phyloP scores from a whole-genome alignment of 1,140 invertebrate species.

The Polypedilum pembai region DNA sequence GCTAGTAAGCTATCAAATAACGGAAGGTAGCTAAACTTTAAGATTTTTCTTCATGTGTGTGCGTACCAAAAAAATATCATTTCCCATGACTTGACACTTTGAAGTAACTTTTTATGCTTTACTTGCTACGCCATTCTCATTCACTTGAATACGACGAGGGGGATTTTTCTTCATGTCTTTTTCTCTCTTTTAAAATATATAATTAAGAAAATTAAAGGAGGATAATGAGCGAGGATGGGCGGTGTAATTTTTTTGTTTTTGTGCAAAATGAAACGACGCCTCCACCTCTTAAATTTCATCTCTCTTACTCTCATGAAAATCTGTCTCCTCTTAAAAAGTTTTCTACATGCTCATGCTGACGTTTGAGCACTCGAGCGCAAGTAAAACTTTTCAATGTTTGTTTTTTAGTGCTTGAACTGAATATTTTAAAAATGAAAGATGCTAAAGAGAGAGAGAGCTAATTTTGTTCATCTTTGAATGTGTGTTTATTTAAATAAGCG shows the following conservation, averaged over 20 bases:
- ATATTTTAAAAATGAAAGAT: slow-evolving; percentile 2
- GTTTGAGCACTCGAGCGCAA: slow-evolving; percentile 10
- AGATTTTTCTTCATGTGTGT: not conserved
- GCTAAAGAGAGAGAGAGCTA: too few species aligned
- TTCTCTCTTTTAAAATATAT: slow-evolving; percentile 20
- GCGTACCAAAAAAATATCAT: not conserved
- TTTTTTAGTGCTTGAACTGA: not conserved
- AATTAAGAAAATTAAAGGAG: slow-evolving; percentile 27
- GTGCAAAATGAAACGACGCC: not conserved
- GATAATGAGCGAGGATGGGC: slow-evolving; percentile 1
- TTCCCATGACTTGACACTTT: slow-evolving; percentile 26
- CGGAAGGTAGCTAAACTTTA: not conserved
- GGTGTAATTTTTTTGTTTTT: not conserved
- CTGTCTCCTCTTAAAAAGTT: not conserved
- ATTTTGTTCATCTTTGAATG: not conserved
- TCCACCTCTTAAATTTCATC: too few species aligned
- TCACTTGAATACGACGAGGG: not conserved
- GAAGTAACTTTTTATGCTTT: not conserved
- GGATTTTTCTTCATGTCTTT: not conserved
- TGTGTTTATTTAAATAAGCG: not conserved
- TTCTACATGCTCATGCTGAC: slow-evolving; percentile 5
- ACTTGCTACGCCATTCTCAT: not conserved
- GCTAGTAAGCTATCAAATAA: not conserved
- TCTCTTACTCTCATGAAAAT: too few species aligned
- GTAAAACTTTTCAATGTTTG: slow-evolving; percentile 5